A percentile compares a stretch with the other conserved stretches of the same genome.
Evolutionary conservation across 23 tunicate genomes (phyloP).

Genomic region (Styela plicata): DNA sequence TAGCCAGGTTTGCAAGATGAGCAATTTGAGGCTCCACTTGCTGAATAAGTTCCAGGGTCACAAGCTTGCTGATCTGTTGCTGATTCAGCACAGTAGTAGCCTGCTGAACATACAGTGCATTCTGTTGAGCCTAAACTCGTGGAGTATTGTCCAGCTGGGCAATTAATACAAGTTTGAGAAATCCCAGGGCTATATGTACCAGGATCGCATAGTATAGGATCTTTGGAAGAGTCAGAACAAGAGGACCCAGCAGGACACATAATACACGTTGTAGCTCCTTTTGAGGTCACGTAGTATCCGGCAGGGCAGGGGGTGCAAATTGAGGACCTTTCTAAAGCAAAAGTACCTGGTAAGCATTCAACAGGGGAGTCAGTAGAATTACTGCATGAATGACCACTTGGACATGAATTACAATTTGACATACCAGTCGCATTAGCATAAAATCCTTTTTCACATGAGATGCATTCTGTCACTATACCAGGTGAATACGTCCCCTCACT

Average conservation of each 20-base stretch:
- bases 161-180: slow-evolving; percentile 5
- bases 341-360: slow-evolving; percentile 58
- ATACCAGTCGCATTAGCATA: slow-evolving; percentile 23
- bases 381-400: slow-evolving; percentile 49
- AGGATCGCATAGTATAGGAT: slow-evolving; percentile 31
- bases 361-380: slow-evolving; percentile 28
- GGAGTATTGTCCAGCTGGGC: slow-evolving; percentile 35
- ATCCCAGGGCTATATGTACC: slow-evolving; percentile 32
- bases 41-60: slow-evolving; percentile 26
- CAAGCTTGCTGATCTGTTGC: slow-evolving; percentile 28
- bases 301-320: slow-evolving; percentile 26
- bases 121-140: not conserved
- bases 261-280: slow-evolving; percentile 15
- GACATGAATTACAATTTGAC: slow-evolving; percentile 40
- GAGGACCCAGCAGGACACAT: slow-evolving; percentile 58
- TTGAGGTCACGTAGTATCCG: slow-evolving; percentile 41
- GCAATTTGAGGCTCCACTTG: slow-evolving; percentile 5
- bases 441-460: slow-evolving; percentile 24
- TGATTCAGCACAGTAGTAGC: slow-evolving; percentile 40
- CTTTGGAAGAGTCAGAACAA: slow-evolving; percentile 12
- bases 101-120: slow-evolving; percentile 60
- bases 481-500: not conserved
- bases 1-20: slow-evolving; percentile 49
- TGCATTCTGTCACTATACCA: slow-evolving; percentile 1
- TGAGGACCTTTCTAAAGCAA: slow-evolving; percentile 31